Evolutionary conservation across 2,113 vertebrate species (phyloP).

Genomic region (Protobothrops mucrosquamatus): DNA sequence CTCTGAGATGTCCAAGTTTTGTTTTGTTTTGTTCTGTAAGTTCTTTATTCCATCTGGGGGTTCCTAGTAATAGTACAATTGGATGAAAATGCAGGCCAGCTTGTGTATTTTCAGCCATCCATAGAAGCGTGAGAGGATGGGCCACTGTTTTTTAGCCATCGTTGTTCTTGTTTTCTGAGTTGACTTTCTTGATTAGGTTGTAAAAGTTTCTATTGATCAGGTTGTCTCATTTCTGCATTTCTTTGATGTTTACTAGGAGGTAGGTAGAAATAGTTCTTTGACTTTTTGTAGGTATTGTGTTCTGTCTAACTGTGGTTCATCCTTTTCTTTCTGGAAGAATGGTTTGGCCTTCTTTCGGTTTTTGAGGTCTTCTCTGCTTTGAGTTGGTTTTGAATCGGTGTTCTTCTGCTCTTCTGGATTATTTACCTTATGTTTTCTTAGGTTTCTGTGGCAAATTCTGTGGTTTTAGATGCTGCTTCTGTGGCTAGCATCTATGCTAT

Average conservation of each 20-base stretch:
- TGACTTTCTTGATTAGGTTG: neutral
- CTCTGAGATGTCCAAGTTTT: neutral
- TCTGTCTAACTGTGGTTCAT: neutral
- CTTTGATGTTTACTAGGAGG: neutral
- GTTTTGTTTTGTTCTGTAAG: no score
- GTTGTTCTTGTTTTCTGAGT: neutral
- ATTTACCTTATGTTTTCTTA: neutral
- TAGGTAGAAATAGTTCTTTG: neutral
- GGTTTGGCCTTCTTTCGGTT: neutral
- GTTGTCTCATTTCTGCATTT: neutral
- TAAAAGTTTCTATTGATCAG: neutral
- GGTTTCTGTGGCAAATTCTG: neutral
- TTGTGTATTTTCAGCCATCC: neutral
- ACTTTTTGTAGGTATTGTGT: neutral
- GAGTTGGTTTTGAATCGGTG: neutral
- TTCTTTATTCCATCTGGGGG: neutral
- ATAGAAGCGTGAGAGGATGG: neutral
- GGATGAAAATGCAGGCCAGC: neutral
- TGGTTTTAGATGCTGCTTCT: neutral
- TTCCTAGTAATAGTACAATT: neutral
- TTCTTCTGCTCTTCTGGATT: neutral
- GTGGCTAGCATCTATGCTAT: neutral
- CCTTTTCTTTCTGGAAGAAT: neutral
- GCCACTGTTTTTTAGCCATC: neutral
- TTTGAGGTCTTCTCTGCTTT: neutral